phyloP scores from a whole-genome alignment of 1,140 invertebrate species.

The Saccostrea glomerata region DNA sequence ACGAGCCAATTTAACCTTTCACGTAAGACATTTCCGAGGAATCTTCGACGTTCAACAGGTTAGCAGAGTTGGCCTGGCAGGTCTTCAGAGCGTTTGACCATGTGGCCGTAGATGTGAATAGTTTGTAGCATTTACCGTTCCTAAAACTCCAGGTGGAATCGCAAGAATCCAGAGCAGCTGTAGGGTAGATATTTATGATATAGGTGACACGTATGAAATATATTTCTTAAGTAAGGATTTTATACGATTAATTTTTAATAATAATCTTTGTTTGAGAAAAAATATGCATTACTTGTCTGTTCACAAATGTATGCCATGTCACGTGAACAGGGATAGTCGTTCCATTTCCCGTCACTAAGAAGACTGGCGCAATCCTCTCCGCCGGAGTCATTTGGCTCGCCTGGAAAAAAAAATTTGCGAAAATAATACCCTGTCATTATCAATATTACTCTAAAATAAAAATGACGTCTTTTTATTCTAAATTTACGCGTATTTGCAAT shows the following conservation, averaged over 20 bases:
- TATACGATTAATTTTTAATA: too few species aligned
- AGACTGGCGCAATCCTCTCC: conserved; percentile 16
- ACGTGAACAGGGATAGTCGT: neutral
- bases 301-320: conserved; percentile 17
- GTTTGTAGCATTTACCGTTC: conserved; percentile 11
- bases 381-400: conserved; percentile 5
- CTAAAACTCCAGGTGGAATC: conserved; percentile 22
- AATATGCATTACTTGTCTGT: neutral
- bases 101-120: neutral
- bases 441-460: too few species aligned
- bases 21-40: neutral
- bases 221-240: too few species aligned
- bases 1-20: neutral
- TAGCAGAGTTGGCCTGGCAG: conserved; percentile 6
- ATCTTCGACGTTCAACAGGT: conserved; percentile 7
- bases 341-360: neutral
- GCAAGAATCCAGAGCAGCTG: neutral
- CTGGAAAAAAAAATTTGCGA: neutral
- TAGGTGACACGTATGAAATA: too few species aligned
- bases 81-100: conserved; percentile 14
- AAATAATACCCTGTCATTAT: neutral
- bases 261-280: too few species aligned
- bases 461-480: too few species aligned
- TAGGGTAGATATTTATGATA: neutral
- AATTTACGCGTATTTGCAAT: too few species aligned